Base-by-base conservation (phyloP, 1,140 invertebrate genomes). In the Meloidogyne chitwoodi region DNA sequence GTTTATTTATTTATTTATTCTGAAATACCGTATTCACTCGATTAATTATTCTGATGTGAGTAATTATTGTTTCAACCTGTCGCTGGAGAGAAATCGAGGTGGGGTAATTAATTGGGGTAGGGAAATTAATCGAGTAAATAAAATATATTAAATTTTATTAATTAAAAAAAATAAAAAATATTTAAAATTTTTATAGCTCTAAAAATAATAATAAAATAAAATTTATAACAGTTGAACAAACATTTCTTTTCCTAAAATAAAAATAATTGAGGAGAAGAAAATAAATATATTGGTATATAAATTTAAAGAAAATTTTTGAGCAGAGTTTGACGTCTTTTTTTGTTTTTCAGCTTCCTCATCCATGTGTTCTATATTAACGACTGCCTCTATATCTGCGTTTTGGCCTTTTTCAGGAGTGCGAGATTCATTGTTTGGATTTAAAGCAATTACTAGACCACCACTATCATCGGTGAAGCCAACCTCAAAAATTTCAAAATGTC, bases 391-490 rank as follows among this genome's bases (percentile, higher is more conserved):
- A 22, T 31, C 56, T 0, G 29, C 71, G n/a, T 73, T 31, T 31
- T 56, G 38, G 0, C 56, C 56, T 5, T 44, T 63, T 41, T 73
- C 56, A 1, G 56, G 24, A n/a, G 71, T 56, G 38, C 29, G 41
- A 38, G 69, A 38, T 61, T 16, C 70, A 68, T 77, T 77, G 56
- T 77, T 77, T 12, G 76, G 76, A 48, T 77, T 77, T 26, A 77
- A 34, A 1, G 76, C 76, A n/a, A 77, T 77, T 44, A 76, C 70
- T 31, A 77, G 76, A n/a, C 76, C 76, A 6, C 73, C 74, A 48
- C 64, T 76, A 16, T 64, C 71, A 24, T 77, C 73, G 24, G 74
- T 68, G 14, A 77, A 77, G 5, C 76, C 76, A 34, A 73, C 71
- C 71, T 73, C n/a, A 0, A 48, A 34, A 12, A 19, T 0, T 56